Conservation (phyloP, 2,113 vertebrate species). For the Furnarius figulus region DNA sequence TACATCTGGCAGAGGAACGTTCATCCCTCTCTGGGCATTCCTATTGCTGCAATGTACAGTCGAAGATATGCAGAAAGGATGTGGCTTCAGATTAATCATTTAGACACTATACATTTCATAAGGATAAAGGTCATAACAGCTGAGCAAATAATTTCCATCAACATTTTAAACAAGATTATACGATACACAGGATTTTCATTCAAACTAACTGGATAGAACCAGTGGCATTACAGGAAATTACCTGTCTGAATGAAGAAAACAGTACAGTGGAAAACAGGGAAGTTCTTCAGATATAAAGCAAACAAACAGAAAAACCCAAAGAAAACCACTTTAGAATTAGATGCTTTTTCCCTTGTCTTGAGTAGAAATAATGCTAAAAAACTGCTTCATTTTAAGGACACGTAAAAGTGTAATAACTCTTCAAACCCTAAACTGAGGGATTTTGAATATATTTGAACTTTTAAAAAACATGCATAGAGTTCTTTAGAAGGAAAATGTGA, state of each 20-base stretch:
- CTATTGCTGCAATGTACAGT: background rate
- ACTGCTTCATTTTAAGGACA: background rate
- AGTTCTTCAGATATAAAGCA: background rate
- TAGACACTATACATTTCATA: conserved; percentile 60
- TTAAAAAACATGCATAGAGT: background rate
- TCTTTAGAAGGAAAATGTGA: background rate
- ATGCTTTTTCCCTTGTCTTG: background rate
- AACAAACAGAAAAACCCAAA: background rate
- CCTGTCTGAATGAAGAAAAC: background rate
- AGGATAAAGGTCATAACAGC: conserved; percentile 61
- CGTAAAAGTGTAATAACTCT: background rate
- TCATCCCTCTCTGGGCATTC: background rate
- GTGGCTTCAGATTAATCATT: conserved; percentile 45
- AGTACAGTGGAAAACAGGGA: background rate
- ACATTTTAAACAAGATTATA: conserved; percentile 40
- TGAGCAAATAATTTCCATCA: conserved; percentile 60
- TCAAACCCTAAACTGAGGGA: background rate
- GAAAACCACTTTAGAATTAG: background rate
- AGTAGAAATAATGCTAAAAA: background rate
- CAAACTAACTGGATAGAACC: background rate
- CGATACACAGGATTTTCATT: conserved; percentile 26
- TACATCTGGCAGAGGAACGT: background rate
- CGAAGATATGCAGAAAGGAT: background rate
- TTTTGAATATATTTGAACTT: background rate
- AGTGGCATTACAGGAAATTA: background rate